Evolutionary conservation across 2,888 invertebrate genomes (phyloP).

Genomic region (Leptura quadrifasciata): DNA sequence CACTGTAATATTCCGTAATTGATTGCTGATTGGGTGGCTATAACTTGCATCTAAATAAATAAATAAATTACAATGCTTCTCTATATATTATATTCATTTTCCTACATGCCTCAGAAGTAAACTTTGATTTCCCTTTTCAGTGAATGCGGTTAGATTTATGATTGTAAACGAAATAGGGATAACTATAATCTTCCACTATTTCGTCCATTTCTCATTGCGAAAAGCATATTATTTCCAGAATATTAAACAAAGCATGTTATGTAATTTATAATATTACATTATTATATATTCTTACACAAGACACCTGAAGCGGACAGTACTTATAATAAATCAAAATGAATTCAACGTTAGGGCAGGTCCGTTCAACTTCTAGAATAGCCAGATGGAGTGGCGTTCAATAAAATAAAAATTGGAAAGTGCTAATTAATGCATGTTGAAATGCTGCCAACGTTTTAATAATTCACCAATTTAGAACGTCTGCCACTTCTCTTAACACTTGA

Average conservation of each 20-base stretch:
- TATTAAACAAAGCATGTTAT: too few species aligned
- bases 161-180: not conserved
- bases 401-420: constrained; percentile 29
- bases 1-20: too few species aligned
- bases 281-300: not conserved
- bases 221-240: not conserved
- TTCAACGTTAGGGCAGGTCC: constrained; percentile 18
- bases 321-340: constrained; percentile 6
- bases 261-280: not conserved
- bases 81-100: too few species aligned
- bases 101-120: not conserved
- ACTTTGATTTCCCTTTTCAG: not conserved
- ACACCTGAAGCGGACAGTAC: not conserved
- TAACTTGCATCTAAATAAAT: too few species aligned
- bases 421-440: constrained; percentile 22
- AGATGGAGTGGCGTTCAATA: constrained; percentile 35
- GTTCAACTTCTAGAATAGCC: constrained; percentile 23
- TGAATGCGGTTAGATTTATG: not conserved
- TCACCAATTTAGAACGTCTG: constrained; percentile 23
- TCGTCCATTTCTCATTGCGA: not conserved
- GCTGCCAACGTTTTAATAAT: constrained; percentile 35
- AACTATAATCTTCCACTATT: not conserved
- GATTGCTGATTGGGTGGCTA: too few species aligned
- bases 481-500: not conserved
- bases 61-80: too few species aligned